Base-by-base conservation (phyloP, 1,140 invertebrate genomes). In the Calephelis virginiensis region DNA sequence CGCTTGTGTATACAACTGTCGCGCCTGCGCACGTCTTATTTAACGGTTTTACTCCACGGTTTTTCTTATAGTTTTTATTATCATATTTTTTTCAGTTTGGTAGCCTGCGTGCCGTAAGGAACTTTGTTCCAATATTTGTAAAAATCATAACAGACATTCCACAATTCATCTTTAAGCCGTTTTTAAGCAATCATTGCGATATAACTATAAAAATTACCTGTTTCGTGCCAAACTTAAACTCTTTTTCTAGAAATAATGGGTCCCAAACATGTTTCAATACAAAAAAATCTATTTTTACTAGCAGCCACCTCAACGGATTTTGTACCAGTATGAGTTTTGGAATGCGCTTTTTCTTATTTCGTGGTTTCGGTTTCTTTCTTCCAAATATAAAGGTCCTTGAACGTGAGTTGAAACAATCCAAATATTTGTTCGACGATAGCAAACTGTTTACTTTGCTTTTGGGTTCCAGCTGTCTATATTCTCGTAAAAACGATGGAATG, bases 241-340 rank as follows among this genome's bases (percentile, higher is more conserved):
- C 85, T 49, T 77, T 81, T 67, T 87, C 85, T 53, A 70, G 46
- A 81, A 90, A 90, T 1, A 70, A 46, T 13, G 87, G 79, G 75
- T 90, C 87, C 87, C 87, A 90, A 28, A 86, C 74, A 64, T 77
- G 80, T 61, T 74, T 80, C 13, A 90, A 71, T 11, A 90, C 82
- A 63, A 74, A 75, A 38, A 90, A 90, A 65, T 90, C 85, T 50
- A 90, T 81, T 78, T 90, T 90, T 56, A 76, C 82, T 82, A 87
- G 82, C 1, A 90, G 50, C 87, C 87, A 90, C 9, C 74, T 86
- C 6, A 89, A 80, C 11, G 87, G 87, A 74, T 89, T 90, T 73
- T 89, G 85, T 47, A 90, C n/a, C 64, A 89, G 73, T 78, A 90
- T 85, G 12, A 90, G 66, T 69, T 80, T 86, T 13, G 87, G 87